Conservation (phyloP, 92 coral and sea anemone species). For the Phenganax subtilis region DNA sequence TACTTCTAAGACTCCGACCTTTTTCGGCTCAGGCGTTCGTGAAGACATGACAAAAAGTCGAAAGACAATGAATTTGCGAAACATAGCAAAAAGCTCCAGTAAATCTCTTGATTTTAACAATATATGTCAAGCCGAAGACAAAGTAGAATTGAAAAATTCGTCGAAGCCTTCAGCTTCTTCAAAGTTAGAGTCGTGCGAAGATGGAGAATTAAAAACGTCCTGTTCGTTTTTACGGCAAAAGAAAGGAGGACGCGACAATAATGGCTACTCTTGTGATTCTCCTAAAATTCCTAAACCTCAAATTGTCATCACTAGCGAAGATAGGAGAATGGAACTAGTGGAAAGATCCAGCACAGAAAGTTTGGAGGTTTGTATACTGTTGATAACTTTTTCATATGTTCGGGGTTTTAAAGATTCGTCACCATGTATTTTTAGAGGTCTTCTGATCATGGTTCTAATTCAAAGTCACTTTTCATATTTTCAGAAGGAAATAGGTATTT, state of each 20-base stretch:
- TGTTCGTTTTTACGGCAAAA: not conserved
- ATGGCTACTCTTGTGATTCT: not conserved
- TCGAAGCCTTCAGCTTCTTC: not conserved
- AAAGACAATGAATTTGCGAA: not conserved
- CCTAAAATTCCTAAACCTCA: not conserved
- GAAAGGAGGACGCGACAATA: not conserved
- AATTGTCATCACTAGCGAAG: slow-evolving; percentile 18
- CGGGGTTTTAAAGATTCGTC: not conserved
- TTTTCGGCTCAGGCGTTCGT: slow-evolving; percentile 6
- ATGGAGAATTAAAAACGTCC: not conserved
- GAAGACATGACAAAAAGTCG: not conserved
- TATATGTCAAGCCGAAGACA: no score
- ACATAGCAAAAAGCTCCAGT: not conserved
- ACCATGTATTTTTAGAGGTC: not conserved
- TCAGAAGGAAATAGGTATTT: slow-evolving; percentile 69
- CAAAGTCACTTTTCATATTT: slow-evolving; percentile 54
- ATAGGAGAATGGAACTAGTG: not conserved
- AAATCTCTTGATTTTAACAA: slow-evolving; percentile 1
- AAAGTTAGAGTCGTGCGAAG: not conserved
- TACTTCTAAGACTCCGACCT: not conserved
- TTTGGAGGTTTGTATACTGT: not conserved
- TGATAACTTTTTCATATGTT: not conserved
- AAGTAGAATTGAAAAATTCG: no score
- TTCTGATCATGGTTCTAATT: not conserved
- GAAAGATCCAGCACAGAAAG: not conserved